Evolutionary conservation across 1,140 invertebrate species (phyloP), one percentile per base, ranked within the genome.

Genomic region (Colletes latitarsis): DNA sequence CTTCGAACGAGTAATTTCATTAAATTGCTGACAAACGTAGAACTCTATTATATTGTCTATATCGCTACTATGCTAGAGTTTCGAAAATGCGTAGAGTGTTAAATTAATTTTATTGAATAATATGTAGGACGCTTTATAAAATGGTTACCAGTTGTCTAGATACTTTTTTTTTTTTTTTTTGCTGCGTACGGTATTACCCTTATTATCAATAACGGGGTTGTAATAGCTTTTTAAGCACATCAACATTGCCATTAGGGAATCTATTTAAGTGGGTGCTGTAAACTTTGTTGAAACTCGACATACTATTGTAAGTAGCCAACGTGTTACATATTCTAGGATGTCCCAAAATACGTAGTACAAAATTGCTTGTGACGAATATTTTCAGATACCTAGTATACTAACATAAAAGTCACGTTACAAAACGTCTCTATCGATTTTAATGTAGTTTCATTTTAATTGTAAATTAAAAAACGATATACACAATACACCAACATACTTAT

Each of bases 121-220:
- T 19, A 12, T 21, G 21, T 75, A 57, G 39, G 53, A 68, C 39
- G 30, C 19, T 67, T 80, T 75, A 80, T 75, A 75, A 80, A 80
- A 68, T 55, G 53, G 14, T 73, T 52, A 57, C 43, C 63, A 39
- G 53, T 30, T 55, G 69, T 55, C 17, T 60, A 68, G 19, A 52
- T 68, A 41, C 30, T 30, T 30, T 30, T 30, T 30, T 30, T 30
- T 21, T 60, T 30, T 21, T 21, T 60, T 30, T 21, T 72, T 49
- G 10, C 15, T 43, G 43, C 14, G 12, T 41, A 66, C 17, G n/a
- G 10, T 53, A 80, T 52, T 66, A 9, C 43, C 4, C 14, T 75
- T 78, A 43, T 62, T 75, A 58, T 74, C 19, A 30, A 14, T 52
- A 67, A 68, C 30, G 10, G 53, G 72, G 21, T 41, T 57, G 49